Percentiles rank a stretch among this genome's conserved stretches.
phyloP scores from a whole-genome alignment of 2,888 invertebrate genomes.

The Zygothrica quintamaculata region DNA sequence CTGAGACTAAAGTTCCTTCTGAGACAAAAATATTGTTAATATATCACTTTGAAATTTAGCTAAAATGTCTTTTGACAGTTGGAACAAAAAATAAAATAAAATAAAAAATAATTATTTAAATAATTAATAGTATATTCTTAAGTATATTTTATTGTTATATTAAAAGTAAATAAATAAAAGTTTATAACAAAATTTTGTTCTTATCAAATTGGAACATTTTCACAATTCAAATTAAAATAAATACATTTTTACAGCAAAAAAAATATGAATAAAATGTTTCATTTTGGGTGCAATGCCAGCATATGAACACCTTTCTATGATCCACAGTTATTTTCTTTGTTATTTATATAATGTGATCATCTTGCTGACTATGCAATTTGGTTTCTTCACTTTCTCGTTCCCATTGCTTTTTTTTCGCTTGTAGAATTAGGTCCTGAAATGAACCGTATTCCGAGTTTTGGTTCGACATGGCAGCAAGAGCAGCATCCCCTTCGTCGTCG shows the following conservation, averaged over 20 bases:
- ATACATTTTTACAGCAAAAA: constrained; percentile 14
- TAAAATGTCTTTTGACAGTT: too few species aligned
- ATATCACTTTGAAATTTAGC: too few species aligned
- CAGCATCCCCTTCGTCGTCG: constrained; percentile 76
- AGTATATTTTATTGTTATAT: too few species aligned
- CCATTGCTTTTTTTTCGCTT: constrained; percentile 73
- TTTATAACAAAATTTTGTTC: constrained; percentile 11
- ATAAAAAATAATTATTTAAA: too few species aligned
- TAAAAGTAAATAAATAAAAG: constrained; percentile 16
- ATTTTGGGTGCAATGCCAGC: constrained; percentile 62
- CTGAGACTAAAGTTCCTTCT: too few species aligned
- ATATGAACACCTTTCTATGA: constrained; percentile 60
- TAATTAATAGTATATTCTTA: too few species aligned
- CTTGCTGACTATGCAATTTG: constrained; percentile 56
- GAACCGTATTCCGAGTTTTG: constrained; percentile 75
- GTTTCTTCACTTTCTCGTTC: constrained; percentile 71
- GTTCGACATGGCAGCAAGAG: constrained; percentile 60
- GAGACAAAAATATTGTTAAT: too few species aligned
- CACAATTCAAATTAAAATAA: constrained; percentile 6
- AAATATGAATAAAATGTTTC: constrained; percentile 20
- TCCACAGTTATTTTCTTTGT: not conserved
- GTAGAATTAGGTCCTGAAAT: constrained; percentile 77
- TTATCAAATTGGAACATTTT: too few species aligned
- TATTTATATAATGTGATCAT: constrained; percentile 64
- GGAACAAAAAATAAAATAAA: too few species aligned